Conservation (phyloP, 2,113 vertebrate genomes). For the Phoenicopterus ruber region DNA sequence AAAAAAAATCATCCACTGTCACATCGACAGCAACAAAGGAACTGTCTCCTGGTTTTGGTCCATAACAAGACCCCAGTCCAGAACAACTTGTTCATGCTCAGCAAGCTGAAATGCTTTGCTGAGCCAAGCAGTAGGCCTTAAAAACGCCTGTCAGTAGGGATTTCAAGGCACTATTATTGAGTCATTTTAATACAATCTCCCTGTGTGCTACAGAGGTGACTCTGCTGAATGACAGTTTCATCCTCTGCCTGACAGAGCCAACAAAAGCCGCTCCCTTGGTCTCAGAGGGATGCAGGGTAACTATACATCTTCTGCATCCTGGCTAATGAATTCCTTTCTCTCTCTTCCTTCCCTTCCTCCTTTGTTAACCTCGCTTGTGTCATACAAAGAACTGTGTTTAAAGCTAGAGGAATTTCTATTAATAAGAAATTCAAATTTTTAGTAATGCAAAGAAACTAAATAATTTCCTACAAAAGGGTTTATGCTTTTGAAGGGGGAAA, state of each 20-base stretch:
- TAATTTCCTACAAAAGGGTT: background rate
- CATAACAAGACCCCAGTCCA: background rate
- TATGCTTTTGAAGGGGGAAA: background rate
- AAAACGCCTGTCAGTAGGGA: background rate
- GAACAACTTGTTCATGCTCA: background rate
- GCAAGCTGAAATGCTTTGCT: background rate
- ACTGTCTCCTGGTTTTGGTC: background rate
- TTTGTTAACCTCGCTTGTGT: background rate
- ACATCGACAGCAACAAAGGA: background rate
- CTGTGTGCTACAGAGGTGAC: background rate
- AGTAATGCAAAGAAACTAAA: background rate
- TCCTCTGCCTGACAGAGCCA: background rate
- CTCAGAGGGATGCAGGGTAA: background rate
- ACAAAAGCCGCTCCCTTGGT: background rate
- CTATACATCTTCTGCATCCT: background rate
- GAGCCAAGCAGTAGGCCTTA: background rate
- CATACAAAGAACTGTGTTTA: background rate
- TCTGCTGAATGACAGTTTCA: background rate
- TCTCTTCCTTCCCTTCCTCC: background rate
- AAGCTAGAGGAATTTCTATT: background rate
- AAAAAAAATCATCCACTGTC: background rate
- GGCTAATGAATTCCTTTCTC: background rate
- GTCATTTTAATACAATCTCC: background rate
- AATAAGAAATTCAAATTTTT: background rate
- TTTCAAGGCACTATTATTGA: background rate